Evolutionary conservation across 2,113 vertebrate species (phyloP).

Genomic region (Melanerpes aurifrons): DNA sequence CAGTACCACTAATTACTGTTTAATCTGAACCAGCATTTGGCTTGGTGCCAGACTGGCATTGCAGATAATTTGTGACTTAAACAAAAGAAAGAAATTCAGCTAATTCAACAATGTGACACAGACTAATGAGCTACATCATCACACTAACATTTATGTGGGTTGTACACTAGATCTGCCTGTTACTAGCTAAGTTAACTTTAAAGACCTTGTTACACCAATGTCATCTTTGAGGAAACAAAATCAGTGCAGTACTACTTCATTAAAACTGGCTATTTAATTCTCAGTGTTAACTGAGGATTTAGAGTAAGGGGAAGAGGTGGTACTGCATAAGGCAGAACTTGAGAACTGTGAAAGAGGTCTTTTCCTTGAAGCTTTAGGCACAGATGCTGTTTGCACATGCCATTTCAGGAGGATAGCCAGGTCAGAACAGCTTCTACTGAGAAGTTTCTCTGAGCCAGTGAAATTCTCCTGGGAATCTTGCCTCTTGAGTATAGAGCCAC

Average conservation of each 20-base stretch:
- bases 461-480: not conserved
- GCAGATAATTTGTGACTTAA: not conserved
- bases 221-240: not conserved
- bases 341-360: not conserved
- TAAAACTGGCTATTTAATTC: not conserved
- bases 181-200: not conserved
- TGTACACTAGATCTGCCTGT: not conserved
- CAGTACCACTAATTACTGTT: not conserved
- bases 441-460: not conserved
- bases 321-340: not conserved
- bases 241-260: not conserved
- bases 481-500: not conserved
- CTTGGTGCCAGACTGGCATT: not conserved
- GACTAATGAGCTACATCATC: not conserved
- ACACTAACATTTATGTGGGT: rapidly evolving
- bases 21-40: not conserved
- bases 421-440: not conserved
- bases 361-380: not conserved
- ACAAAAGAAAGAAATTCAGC: not conserved
- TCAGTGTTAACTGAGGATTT: not conserved
- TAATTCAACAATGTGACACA: not conserved
- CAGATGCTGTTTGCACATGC: not conserved
- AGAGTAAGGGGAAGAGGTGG: not conserved
- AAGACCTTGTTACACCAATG: not conserved
- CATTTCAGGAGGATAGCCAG: not conserved